A percentile compares a stretch with the other conserved stretches of the same genome.
These are phyloP conservation scores for Macrophya alboannulata DNA, from an alignment of 2,888 invertebrate genomes.

Conservation along the genomic window DNA sequence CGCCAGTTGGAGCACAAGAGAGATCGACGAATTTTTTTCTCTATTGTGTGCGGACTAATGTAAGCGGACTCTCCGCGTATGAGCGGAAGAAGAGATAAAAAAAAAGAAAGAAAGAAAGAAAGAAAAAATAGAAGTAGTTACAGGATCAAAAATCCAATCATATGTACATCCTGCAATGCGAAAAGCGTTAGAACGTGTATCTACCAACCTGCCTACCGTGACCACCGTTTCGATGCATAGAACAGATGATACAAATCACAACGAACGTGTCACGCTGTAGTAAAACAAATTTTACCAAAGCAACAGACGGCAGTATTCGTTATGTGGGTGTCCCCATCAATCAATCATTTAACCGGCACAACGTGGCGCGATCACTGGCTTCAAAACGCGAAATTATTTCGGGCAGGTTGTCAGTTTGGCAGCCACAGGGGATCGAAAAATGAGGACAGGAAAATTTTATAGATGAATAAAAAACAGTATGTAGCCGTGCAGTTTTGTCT, in stretches of 20 bases:
- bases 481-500: too few relatives aligned
- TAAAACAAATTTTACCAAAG: constrained; percentile 41
- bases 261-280: constrained; percentile 43
- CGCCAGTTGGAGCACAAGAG: constrained; percentile 44
- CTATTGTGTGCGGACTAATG: neutral
- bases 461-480: neutral
- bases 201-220: neutral
- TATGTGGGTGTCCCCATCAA: constrained; percentile 40
- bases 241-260: constrained; percentile 35
- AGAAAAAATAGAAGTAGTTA: neutral
- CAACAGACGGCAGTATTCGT: constrained; percentile 47
- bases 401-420: constrained; percentile 42
- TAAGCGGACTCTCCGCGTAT: neutral
- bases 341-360: constrained; percentile 51
- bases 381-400: constrained; percentile 46
- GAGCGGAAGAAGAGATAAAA: too few relatives aligned
- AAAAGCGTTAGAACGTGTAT: constrained; percentile 1
- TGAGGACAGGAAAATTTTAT: neutral
- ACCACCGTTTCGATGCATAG: constrained; percentile 16
- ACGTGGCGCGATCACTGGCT: constrained; percentile 13
- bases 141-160: neutral
- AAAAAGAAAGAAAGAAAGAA: too few relatives aligned
- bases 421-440: constrained; percentile 36
- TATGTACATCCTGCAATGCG: neutral
- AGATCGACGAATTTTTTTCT: constrained; percentile 40